Evolutionary conservation across 2,113 vertebrate genomes (phyloP).

Genomic region (Strix uralensis): DNA sequence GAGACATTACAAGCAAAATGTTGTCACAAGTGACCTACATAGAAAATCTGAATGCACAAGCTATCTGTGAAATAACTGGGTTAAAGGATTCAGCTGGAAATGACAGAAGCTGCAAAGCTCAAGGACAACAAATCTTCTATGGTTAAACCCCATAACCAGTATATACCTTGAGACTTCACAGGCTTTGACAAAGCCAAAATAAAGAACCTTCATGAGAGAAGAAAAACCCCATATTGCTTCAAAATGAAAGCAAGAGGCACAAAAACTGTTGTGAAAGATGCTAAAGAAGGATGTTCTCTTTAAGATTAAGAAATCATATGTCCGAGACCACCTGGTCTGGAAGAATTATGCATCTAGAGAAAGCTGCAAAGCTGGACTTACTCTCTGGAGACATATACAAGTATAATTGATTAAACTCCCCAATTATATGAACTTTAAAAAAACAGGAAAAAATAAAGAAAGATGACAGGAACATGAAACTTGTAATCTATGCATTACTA

Average conservation of each 20-base stretch:
- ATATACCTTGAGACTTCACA: background rate
- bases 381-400: background rate
- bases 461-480: background rate
- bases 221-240: background rate
- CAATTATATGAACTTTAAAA: background rate
- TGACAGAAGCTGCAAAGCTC: background rate
- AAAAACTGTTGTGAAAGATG: background rate
- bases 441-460: background rate
- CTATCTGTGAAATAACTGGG: background rate
- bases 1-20: background rate
- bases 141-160: background rate
- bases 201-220: background rate
- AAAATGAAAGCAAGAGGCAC: background rate
- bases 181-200: background rate
- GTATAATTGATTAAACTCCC: background rate
- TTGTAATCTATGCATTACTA: background rate
- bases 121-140: background rate
- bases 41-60: background rate
- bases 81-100: conserved; percentile 15
- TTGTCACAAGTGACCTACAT: conserved; percentile 20
- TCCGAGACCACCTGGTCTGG: background rate
- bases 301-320: background rate
- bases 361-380: background rate
- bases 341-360: background rate
- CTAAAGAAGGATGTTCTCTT: background rate